Evolutionary conservation across 2,797 vertebrate genomes (phyloP).

Genomic region (Lacerta agilis): DNA sequence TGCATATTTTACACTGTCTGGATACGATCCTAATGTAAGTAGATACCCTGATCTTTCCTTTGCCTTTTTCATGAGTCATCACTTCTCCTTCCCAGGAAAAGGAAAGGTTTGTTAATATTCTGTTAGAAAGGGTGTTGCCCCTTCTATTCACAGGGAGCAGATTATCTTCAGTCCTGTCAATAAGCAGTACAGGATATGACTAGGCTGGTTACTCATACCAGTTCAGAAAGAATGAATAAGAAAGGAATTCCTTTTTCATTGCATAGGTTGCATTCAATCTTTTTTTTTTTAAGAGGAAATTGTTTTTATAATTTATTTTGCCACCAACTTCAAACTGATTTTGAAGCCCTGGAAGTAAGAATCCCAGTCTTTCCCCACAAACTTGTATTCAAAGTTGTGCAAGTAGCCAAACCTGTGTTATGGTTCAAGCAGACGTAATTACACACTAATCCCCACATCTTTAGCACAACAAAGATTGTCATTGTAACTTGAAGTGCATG

Average conservation of each 20-base stretch:
- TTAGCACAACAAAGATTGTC: not conserved
- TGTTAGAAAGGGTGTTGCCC: constrained; percentile 56
- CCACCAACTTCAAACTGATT: not conserved
- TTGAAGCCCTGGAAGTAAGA: not conserved
- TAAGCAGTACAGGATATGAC: constrained; percentile 65
- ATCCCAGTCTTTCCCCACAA: not conserved
- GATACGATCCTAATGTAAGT: not conserved
- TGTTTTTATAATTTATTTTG: constrained; percentile 29
- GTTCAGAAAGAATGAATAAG: constrained; percentile 49
- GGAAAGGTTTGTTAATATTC: constrained; percentile 29
- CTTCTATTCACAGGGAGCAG: not conserved
- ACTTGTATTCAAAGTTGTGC: not conserved
- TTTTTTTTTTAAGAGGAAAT: not conserved
- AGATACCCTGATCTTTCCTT: constrained; percentile 24
- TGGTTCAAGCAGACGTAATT: not conserved
- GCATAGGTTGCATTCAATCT: not conserved
- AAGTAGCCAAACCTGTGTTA: not conserved
- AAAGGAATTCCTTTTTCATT: constrained; percentile 42
- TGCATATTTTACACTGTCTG: not conserved
- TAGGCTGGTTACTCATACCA: constrained; percentile 55
- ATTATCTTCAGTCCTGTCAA: constrained; percentile 37
- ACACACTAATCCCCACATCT: not conserved
- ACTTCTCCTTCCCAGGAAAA: not conserved
- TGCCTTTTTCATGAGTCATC: constrained; percentile 23
- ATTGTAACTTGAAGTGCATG: not conserved